phyloP scores from a whole-genome alignment of 2,888 invertebrate species.

The Pammene fasciana region DNA sequence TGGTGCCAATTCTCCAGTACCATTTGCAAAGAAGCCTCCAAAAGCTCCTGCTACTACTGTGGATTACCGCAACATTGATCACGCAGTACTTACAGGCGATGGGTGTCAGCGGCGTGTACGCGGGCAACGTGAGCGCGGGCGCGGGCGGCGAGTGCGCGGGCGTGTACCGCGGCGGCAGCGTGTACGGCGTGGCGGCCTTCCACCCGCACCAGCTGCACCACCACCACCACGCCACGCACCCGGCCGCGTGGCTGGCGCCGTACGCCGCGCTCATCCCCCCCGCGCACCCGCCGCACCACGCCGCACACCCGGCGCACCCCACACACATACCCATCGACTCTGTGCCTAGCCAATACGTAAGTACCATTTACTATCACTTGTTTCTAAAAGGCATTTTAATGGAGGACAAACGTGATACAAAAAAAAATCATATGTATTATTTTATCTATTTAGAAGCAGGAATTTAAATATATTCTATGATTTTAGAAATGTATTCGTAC shows the following conservation, averaged over 20 bases:
- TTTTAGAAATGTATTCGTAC: no score
- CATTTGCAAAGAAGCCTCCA: no score
- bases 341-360: slow-evolving; percentile 81
- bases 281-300: slow-evolving; percentile 62
- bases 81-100: slow-evolving; percentile 63
- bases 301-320: slow-evolving; percentile 69
- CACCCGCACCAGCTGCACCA: slow-evolving; percentile 76
- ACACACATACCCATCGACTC: slow-evolving; percentile 77
- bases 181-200: slow-evolving; percentile 78
- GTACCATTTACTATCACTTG: slow-evolving; percentile 46
- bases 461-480: no score
- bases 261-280: slow-evolving; percentile 77
- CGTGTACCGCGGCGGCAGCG: slow-evolving; percentile 74
- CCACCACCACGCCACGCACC: slow-evolving; percentile 73
- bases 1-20: no score
- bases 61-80: slow-evolving; percentile 36
- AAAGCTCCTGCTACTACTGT: not conserved
- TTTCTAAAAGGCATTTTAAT: not conserved
- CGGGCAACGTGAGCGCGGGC: slow-evolving; percentile 66
- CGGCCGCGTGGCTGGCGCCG: slow-evolving; percentile 76
- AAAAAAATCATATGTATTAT: not conserved
- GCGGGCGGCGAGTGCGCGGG: slow-evolving; percentile 72
- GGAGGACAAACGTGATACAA: not conserved
- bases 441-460: no score
- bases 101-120: slow-evolving; percentile 77